Evolutionary conservation across 2,113 vertebrate genomes (phyloP).

Genomic region (Pterocles orientalis): DNA sequence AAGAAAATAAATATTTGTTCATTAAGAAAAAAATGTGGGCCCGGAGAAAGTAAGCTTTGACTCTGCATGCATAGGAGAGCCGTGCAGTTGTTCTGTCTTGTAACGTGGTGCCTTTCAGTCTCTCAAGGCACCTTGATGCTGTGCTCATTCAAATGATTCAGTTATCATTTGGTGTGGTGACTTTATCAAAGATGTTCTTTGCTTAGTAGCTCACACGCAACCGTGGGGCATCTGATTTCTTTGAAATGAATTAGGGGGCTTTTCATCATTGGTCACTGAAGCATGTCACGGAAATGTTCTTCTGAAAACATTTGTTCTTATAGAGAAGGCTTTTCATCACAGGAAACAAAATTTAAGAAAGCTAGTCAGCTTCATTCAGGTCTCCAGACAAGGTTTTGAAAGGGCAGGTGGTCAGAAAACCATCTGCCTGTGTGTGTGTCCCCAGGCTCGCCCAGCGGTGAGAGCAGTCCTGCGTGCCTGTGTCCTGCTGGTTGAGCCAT

Average conservation of each 20-base stretch:
- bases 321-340: neutral
- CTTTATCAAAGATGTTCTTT: neutral
- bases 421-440: fast-evolving
- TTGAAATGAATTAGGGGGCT: neutral
- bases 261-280: neutral
- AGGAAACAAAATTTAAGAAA: neutral
- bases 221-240: neutral
- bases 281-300: neutral
- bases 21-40: neutral
- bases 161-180: neutral
- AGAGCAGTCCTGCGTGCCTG: neutral
- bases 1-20: neutral
- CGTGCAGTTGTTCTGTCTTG: neutral
- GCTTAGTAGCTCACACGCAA: neutral
- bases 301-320: neutral
- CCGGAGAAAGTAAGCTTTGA: neutral
- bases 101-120: neutral
- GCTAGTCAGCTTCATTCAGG: neutral
- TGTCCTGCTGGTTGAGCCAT: neutral
- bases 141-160: too few relatives aligned
- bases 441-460: neutral
- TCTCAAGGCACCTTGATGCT: neutral
- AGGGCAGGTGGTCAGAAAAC: neutral
- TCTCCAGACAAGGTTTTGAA: neutral
- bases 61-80: neutral